Conservation (phyloP, 2,113 vertebrate genomes). For the Coreoperca whiteheadi region DNA sequence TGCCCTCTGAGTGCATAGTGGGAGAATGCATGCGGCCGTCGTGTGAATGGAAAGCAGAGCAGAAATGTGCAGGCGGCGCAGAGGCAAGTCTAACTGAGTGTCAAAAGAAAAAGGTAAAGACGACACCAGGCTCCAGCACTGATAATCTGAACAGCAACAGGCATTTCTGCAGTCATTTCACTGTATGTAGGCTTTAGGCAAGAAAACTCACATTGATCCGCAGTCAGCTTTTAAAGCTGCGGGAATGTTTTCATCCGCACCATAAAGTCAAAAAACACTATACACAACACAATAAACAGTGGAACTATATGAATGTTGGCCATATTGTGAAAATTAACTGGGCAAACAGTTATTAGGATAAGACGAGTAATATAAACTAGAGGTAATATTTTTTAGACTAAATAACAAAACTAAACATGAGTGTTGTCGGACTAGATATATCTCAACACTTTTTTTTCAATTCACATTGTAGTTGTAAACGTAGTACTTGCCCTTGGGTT, state of each 20-base stretch:
- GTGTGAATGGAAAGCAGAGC: not conserved
- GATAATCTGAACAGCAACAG: not conserved
- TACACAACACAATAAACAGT: not conserved
- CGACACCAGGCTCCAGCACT: not conserved
- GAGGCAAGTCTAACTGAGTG: not conserved
- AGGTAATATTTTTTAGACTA: not conserved
- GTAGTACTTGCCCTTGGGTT: not conserved
- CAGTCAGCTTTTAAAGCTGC: not conserved
- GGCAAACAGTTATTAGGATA: not conserved
- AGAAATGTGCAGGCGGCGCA: not conserved
- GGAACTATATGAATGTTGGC: not conserved
- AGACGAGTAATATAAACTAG: not conserved
- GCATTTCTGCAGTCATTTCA: not conserved
- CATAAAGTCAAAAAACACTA: not conserved
- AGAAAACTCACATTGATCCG: not conserved
- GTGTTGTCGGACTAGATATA: not conserved
- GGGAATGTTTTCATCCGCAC: not conserved
- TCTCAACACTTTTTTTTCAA: not conserved
- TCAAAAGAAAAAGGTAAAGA: not conserved
- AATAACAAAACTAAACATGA: not conserved
- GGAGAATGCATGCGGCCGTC: not conserved
- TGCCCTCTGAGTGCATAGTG: not conserved
- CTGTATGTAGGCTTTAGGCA: not conserved
- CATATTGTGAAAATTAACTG: too few relatives aligned
- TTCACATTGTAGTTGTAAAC: not conserved